A percentile compares a stretch with the other conserved stretches of the same genome.
Conservation (phyloP, 2,888 invertebrate species). For the Siphlonurus alternatus region DNA sequence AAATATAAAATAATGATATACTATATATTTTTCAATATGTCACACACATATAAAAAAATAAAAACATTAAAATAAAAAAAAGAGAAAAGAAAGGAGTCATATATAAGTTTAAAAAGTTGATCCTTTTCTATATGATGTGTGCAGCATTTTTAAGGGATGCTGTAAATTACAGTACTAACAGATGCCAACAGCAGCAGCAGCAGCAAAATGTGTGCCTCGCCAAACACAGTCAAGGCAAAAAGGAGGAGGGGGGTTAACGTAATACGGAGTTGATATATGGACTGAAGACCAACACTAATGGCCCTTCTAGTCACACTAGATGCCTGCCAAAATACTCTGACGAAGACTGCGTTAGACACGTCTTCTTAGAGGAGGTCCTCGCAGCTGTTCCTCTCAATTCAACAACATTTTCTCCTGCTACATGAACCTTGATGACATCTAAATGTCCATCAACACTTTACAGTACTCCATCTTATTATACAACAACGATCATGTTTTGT, state of each 20-base stretch:
- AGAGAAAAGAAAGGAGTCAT: too few species aligned
- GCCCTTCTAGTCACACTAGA: slow-evolving; percentile 1
- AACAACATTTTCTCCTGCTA: neutral
- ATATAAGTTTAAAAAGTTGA: neutral
- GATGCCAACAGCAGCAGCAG: neutral
- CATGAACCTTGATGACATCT: neutral
- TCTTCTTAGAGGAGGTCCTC: too few species aligned
- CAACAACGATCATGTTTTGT: neutral
- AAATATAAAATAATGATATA: neutral
- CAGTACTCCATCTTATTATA: neutral
- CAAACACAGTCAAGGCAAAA: neutral
- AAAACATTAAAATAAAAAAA: neutral
- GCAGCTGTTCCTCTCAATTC: too few species aligned
- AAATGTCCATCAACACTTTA: neutral
- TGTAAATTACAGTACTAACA: neutral
- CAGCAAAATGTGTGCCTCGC: neutral
- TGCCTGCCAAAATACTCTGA: neutral
- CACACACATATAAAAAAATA: neutral
- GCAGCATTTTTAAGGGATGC: neutral
- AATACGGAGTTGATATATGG: slow-evolving; percentile 1
- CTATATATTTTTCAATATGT: neutral
- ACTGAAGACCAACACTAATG: neutral
- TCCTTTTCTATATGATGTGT: neutral
- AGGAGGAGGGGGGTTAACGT: neutral
- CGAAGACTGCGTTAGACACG: too few species aligned